phyloP scores from a whole-genome alignment of 2,797 vertebrate species.

The Dicrostonyx torquatus region DNA sequence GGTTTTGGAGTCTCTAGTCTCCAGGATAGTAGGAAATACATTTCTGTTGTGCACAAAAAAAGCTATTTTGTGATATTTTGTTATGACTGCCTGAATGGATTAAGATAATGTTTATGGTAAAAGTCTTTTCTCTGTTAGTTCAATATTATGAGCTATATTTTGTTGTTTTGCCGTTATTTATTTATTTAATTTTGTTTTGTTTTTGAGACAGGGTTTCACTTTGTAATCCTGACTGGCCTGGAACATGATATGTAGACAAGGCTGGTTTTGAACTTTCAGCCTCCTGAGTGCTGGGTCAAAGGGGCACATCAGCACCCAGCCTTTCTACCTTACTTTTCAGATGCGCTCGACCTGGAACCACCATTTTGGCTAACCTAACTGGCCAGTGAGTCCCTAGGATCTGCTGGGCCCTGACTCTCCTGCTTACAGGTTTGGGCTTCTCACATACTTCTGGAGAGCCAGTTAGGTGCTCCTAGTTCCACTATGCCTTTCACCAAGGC shows the following conservation, averaged over 20 bases:
- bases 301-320: background rate
- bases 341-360: background rate
- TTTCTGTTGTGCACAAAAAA: background rate
- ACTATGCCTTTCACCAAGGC: background rate
- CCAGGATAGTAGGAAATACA: background rate
- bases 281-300: background rate
- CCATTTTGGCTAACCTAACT: background rate
- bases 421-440: background rate
- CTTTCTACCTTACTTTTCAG: background rate
- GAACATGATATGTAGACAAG: background rate
- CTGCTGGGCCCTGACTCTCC: background rate
- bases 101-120: background rate
- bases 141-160: background rate
- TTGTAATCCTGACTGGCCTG: background rate
- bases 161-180: background rate
- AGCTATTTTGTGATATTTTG: background rate
- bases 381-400: no score
- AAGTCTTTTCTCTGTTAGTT: background rate
- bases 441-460: background rate
- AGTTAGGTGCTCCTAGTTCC: background rate
- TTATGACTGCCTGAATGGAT: background rate
- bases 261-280: background rate
- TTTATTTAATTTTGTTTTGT: background rate
- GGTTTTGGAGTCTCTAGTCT: background rate
- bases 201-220: background rate